Base-by-base conservation (phyloP, 2,797 vertebrate genomes). In the Megalops cyprinoides region DNA sequence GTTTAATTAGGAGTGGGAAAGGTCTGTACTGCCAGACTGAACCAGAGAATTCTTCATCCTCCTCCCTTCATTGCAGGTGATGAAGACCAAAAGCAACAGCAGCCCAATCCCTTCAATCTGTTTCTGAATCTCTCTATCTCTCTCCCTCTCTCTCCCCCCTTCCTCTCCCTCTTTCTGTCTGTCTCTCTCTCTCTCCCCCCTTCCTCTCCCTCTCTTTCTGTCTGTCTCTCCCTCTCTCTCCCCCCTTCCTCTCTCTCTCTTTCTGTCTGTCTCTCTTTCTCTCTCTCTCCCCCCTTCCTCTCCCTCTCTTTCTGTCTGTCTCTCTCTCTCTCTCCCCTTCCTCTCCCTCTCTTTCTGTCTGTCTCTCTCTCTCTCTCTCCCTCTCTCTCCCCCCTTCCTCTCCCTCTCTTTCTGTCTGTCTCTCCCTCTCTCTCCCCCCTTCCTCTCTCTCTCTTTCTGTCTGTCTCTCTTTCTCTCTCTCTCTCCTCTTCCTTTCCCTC, bases 71-170 rank as follows among this genome's bases (percentile, higher is more conserved):
- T 14, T 12, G 3, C 46, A 48, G 4, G 9, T 6, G n/a, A n/a
- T n/a, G n/a, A 53, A 53, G 51, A 58, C 55, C 10, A n/a, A 58
- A n/a, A n/a, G n/a, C n/a, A n/a, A n/a, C n/a, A n/a, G n/a, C n/a
- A n/a, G n/a, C n/a, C n/a, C n/a, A n/a, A n/a, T n/a, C n/a, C n/a
- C n/a, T n/a, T n/a, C n/a, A n/a, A 23, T 74, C 65, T 23, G 5
- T 31, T 15, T 81, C 58, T 78, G 9, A 62, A 67, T 58, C 48
- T 39, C 78, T n/a, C n/a, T n/a, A n/a, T n/a, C n/a, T n/a, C n/a
- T n/a, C n/a, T n/a, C n/a, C n/a, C n/a, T n/a, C n/a, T n/a, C n/a
- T n/a, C n/a, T n/a, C n/a, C n/a, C n/a, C n/a, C 25, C 0, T 77
- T 51, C 31, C 67, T 39, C 23, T 44, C 65, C 18, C 18, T 46